These are phyloP conservation scores for Toxonevra muliebris DNA, from an alignment of 2,888 invertebrate species.

Conservation along the genomic window DNA sequence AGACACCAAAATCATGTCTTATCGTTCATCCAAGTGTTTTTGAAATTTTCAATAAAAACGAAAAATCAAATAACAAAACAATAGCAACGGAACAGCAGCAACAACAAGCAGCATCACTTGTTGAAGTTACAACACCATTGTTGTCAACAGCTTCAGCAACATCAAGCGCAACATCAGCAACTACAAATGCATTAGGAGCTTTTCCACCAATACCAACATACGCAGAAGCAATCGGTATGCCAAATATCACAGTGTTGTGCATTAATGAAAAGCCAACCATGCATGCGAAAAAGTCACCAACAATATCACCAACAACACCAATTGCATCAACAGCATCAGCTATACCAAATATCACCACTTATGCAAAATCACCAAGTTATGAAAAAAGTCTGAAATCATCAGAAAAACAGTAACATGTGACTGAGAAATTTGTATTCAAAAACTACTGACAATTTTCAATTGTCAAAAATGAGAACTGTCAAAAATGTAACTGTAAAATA, in stretches of 20 bases:
- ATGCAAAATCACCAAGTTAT: slow-evolving; percentile 35
- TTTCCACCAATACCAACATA: slow-evolving; percentile 34
- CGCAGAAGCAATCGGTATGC: slow-evolving; percentile 23
- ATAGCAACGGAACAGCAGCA: slow-evolving; percentile 28
- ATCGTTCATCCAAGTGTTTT: slow-evolving; percentile 61
- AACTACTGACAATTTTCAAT: not conserved
- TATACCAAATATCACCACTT: slow-evolving; percentile 9
- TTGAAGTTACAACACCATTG: slow-evolving; percentile 35
- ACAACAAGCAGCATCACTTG: slow-evolving; percentile 32
- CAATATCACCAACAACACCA: slow-evolving; percentile 28
- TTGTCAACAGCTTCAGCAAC: slow-evolving; percentile 34
- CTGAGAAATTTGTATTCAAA: not conserved
- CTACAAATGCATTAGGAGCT: slow-evolving; percentile 19
- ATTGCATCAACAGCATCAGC: slow-evolving; percentile 27
- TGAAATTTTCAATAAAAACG: slow-evolving; percentile 55
- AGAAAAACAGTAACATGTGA: not conserved
- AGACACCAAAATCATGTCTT: slow-evolving; percentile 59
- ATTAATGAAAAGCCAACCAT: slow-evolving; percentile 17
- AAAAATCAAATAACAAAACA: slow-evolving; percentile 42
- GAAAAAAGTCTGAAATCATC: slow-evolving; percentile 7
- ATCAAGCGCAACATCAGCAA: slow-evolving; percentile 33
- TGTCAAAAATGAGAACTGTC: not conserved
- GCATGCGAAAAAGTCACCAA: slow-evolving; percentile 10
- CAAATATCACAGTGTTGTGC: slow-evolving; percentile 22
- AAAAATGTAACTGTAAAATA: not conserved